Conservation (phyloP, 2,113 vertebrate genomes). For the Echinops telfairi region DNA sequence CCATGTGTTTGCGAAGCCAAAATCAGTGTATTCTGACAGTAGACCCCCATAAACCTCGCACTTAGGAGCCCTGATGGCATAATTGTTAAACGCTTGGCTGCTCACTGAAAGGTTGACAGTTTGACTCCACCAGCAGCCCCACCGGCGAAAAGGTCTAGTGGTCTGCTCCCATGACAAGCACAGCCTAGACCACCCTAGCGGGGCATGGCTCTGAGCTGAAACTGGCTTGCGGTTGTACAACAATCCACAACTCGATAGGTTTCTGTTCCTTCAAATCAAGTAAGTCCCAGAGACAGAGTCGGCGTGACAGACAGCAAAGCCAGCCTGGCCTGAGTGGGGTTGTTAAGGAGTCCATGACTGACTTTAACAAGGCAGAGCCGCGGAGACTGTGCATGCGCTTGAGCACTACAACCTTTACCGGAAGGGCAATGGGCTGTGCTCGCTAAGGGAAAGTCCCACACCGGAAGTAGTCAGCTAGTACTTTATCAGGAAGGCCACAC, state of each 20-base stretch:
- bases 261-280: constrained; percentile 7
- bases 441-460: constrained; percentile 54
- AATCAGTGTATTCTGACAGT: not conserved
- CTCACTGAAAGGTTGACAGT: not conserved
- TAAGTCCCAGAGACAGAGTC: not conserved
- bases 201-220: not conserved
- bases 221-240: not conserved
- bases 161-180: not conserved
- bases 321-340: not conserved
- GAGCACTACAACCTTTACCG: not conserved
- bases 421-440: not conserved
- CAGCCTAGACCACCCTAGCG: not conserved
- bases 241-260: not conserved
- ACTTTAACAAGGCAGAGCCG: not conserved
- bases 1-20: not conserved
- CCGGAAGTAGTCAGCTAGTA: not conserved
- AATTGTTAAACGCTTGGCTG: not conserved
- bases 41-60: not conserved
- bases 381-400: not conserved
- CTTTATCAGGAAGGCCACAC: constrained; percentile 36
- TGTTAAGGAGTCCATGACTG: not conserved
- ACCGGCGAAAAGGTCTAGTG: not conserved
- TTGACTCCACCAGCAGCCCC: not conserved
- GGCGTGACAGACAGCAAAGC: not conserved
- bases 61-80: not conserved